These are phyloP conservation scores for Calephelis virginiensis DNA, from an alignment of 1,140 invertebrate genomes.

Conservation along the genomic window DNA sequence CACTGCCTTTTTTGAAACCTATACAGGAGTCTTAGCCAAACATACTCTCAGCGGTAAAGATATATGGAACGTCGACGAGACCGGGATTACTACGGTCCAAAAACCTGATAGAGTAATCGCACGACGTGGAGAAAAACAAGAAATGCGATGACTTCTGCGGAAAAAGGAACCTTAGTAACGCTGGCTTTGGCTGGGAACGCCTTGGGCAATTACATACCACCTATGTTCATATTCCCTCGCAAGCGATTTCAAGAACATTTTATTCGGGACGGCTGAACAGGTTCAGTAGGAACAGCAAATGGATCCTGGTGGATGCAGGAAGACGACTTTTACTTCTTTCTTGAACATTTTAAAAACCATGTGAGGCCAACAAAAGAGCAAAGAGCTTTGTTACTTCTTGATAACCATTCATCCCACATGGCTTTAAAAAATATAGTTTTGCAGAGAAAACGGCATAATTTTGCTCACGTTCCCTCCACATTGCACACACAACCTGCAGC, in stretches of 20 bases:
- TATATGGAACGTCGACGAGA: slow-evolving; percentile 56
- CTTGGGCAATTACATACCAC: slow-evolving; percentile 45
- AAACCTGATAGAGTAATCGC: slow-evolving; percentile 45
- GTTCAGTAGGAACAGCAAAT: slow-evolving; percentile 27
- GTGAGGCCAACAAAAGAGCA: slow-evolving; percentile 18
- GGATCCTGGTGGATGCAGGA: slow-evolving; percentile 47
- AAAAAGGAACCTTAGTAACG: slow-evolving; percentile 52
- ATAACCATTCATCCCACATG: slow-evolving; percentile 34
- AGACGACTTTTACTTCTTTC: slow-evolving; percentile 32
- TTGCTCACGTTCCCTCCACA: slow-evolving; percentile 47
- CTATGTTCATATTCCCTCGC: slow-evolving; percentile 50
- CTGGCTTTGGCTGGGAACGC: slow-evolving; percentile 39
- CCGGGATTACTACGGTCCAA: slow-evolving; percentile 49
- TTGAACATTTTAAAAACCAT: slow-evolving; percentile 25
- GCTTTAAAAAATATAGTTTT: slow-evolving; percentile 40
- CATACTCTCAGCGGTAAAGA: slow-evolving; percentile 22
- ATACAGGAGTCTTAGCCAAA: slow-evolving; percentile 20
- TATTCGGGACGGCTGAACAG: slow-evolving; percentile 46
- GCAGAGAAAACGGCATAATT: slow-evolving; percentile 48
- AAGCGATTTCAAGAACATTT: slow-evolving; percentile 41
- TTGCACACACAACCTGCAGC: slow-evolving; percentile 36
- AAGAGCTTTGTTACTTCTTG: slow-evolving; percentile 29
- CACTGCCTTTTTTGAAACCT: slow-evolving; percentile 26
- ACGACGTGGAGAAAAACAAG: slow-evolving; percentile 41
- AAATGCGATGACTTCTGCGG: slow-evolving; percentile 41